phyloP scores from a whole-genome alignment of 2,113 vertebrate genomes.

The Podiceps cristatus region DNA sequence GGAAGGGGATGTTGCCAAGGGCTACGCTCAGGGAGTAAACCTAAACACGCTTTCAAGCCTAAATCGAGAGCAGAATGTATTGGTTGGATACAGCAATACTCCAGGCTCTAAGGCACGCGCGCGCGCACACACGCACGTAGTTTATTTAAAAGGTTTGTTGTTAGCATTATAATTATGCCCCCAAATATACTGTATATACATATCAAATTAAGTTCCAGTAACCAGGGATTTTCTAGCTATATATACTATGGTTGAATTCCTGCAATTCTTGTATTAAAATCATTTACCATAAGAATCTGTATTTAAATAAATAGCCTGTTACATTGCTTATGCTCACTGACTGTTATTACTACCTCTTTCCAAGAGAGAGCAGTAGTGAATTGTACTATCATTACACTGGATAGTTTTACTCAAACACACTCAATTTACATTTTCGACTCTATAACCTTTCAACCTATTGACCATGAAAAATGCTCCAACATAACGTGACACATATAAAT shows the following conservation, averaged over 20 bases:
- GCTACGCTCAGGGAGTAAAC: not conserved
- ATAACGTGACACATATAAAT: slow-evolving; percentile 84
- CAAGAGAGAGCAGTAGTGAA: slow-evolving; percentile 86
- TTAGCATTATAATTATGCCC: slow-evolving; percentile 1
- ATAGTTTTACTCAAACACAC: slow-evolving; percentile 64
- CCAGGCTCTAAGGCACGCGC: not conserved
- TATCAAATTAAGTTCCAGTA: slow-evolving; percentile 26
- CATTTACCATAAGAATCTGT: slow-evolving; percentile 19
- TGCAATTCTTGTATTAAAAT: slow-evolving; percentile 24
- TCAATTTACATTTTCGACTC: slow-evolving; percentile 79
- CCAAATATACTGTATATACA: not conserved
- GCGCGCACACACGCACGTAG: not conserved
- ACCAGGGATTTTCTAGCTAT: slow-evolving; percentile 31
- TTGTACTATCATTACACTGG: slow-evolving; percentile 62
- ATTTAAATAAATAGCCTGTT: slow-evolving; percentile 4
- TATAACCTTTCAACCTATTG: slow-evolving; percentile 84
- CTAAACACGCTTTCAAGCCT: slow-evolving; percentile 17
- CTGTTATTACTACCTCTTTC: slow-evolving; percentile 76
- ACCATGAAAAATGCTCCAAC: slow-evolving; percentile 82
- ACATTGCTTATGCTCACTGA: not conserved
- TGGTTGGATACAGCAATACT: not conserved
- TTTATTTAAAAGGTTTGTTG: slow-evolving; percentile 36
- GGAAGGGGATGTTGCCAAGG: not conserved
- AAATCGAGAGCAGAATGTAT: not conserved
- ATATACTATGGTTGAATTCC: not conserved